Evolutionary conservation across 1,140 invertebrate genomes (phyloP).

Genomic region (Propsilocerus akamusi): DNA sequence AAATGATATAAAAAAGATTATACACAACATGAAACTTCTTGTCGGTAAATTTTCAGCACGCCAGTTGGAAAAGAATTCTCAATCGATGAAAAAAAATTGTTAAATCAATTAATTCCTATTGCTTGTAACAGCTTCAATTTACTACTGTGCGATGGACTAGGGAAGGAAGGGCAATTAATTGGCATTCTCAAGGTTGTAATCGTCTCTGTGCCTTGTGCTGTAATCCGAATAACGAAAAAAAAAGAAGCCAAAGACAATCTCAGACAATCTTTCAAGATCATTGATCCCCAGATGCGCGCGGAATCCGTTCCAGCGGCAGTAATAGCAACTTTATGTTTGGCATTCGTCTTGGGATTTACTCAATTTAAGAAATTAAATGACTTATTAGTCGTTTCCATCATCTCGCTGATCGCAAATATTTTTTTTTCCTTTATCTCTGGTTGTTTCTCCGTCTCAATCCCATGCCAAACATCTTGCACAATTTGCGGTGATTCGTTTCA

Average conservation of each 20-base stretch:
- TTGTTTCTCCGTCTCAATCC: not conserved
- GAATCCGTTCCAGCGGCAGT: too few species aligned
- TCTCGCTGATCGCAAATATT: not conserved
- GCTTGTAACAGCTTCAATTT: too few species aligned
- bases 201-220: not conserved
- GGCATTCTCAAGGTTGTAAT: not conserved
- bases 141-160: not conserved
- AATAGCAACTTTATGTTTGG: not conserved
- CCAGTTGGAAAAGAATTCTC: not conserved
- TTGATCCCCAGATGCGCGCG: not conserved
- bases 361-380: conserved; percentile 1
- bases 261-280: too few species aligned
- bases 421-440: not conserved
- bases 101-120: not conserved
- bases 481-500: not conserved
- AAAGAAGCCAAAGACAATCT: not conserved
- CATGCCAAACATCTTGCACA: not conserved
- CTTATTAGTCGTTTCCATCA: not conserved
- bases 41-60: too few species aligned
- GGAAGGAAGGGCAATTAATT: not conserved
- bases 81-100: not conserved
- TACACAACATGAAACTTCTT: too few species aligned
- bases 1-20: not conserved
- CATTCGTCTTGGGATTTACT: not conserved
- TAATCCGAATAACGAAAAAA: not conserved